Evolutionary conservation across 2,888 invertebrate genomes (phyloP), one percentile per base, ranked within the genome.

Genomic region (Entomobrya proxima): DNA sequence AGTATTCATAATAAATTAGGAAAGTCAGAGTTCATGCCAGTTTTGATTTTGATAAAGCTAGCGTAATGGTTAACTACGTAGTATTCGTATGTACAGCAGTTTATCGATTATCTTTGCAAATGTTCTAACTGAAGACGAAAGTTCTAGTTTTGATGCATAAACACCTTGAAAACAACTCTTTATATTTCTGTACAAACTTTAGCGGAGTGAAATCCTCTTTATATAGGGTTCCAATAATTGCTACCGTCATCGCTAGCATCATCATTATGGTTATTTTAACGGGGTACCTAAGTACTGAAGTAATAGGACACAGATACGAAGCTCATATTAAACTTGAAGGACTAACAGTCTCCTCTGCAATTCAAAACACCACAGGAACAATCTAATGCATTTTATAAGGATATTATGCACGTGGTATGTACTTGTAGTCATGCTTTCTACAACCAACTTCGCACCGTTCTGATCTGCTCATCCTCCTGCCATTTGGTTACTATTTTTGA

Each of bases 201-300:
- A n/a, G n/a, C n/a, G n/a, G n/a, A n/a, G n/a, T n/a, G n/a, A 18
- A 5, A 32, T 47, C 21, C 30, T 4, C 30, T 47, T n/a, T 9
- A 32, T 64, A 4, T 30, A 30, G 2, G 0, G 32, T 21, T 18
- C n/a, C 61, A 27, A 24, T 27, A 35, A n/a, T 44, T 37, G 18
- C 44, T 30, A 44, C 61, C 44, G 77, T 77, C 77, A 61, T 77
- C 77, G 18, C 77, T 77, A 18, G 47, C 77, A 77, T 77, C 77
- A 77, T 77, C 61, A 77, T 77, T 77, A 77, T 77, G 77, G 64
- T 77, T 77, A 77, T 77, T 77, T 77, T 77, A 77, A 61, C 77
- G 64, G 77, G 64, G 61, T 18, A 76, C 75, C 52, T 24, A 76
- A 76, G 18, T 64, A n/a, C 35, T 21, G n/a, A 61, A 61, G 55